Base-by-base conservation (phyloP, 2,888 invertebrate species). In the Argynnis bischoffii region DNA sequence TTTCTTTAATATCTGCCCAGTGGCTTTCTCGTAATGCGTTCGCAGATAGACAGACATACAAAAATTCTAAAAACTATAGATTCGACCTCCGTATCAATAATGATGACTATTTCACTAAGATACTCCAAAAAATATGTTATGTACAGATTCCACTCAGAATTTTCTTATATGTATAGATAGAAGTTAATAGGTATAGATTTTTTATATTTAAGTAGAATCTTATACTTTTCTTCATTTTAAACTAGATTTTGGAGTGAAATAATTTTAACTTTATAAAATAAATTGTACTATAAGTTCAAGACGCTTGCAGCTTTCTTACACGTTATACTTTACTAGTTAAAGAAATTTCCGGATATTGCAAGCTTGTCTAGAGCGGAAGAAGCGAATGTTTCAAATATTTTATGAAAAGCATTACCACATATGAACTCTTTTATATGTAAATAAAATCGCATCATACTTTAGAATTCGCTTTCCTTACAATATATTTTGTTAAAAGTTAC, bases 301-400 rank as follows among this genome's bases (percentile, higher is more conserved):
- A 81, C 76, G 79, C 78, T 75, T 75, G 72, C 73, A 78, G 79
- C 77, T 81, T 81, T 78, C 78, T 81, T 81, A 67, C 60, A 69
- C 65, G 61, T 63, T 64, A 69, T 72, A 69, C 65, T 72, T 65
- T 69, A 53, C 35, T 77, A 70, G 73, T 66, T 70, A 72, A 70
- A 73, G 67, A 69, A 70, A 70, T 66, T 65, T 55, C 67, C 67
- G 60, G 78, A 77, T 76, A 77, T 75, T 77, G 74, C 77, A 69
- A 75, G 75, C 73, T 72, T 74, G 74, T 71, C 73, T 72, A 72
- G 67, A 67, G 69, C 69, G 50, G 60, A 68, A 68, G 65, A 68
- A 67, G 66, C 57, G 65, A 73, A 75, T 74, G 72, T 77, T 80
- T 84, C 79, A 77, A 79, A 81, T 80, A 83, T 81, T 82, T 79